Conservation (phyloP, 1,140 invertebrate species). For the Triops longicaudatus region DNA sequence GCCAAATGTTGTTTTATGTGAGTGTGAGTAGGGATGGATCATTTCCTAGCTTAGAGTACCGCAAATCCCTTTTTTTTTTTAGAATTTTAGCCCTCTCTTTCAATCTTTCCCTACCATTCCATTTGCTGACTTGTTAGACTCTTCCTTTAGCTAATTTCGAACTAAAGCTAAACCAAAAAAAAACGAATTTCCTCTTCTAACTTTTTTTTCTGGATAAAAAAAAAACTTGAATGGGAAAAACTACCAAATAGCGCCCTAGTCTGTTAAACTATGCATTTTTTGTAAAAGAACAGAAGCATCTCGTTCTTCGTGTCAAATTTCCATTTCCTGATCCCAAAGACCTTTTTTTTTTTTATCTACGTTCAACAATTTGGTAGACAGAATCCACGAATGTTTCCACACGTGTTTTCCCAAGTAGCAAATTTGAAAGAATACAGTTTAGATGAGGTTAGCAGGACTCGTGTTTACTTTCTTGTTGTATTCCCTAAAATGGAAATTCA, state of each 20-base stretch:
- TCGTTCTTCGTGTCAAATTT: slow-evolving; percentile 1
- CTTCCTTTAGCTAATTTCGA: not conserved
- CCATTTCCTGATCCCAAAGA: not conserved
- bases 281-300: not conserved
- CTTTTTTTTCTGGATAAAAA: not conserved
- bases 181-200: not conserved
- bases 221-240: not conserved
- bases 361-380: not conserved
- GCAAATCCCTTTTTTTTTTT: not conserved
- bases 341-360: not conserved
- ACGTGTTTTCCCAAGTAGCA: not conserved
- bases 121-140: not conserved
- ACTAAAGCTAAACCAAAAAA: not conserved
- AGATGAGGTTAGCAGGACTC: not conserved
- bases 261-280: slow-evolving; percentile 4
- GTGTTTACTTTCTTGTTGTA: not conserved
- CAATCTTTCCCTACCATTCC: not conserved
- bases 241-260: not conserved
- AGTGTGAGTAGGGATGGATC: not conserved
- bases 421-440: not conserved
- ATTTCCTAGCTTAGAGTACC: not conserved
- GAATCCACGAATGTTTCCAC: not conserved
- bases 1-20: not conserved
- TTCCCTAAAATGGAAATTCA: slow-evolving; percentile 33
- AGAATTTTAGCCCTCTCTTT: too few species aligned